Evolutionary conservation across 2,888 invertebrate species (phyloP).

Genomic region (Cylloceria caligata): DNA sequence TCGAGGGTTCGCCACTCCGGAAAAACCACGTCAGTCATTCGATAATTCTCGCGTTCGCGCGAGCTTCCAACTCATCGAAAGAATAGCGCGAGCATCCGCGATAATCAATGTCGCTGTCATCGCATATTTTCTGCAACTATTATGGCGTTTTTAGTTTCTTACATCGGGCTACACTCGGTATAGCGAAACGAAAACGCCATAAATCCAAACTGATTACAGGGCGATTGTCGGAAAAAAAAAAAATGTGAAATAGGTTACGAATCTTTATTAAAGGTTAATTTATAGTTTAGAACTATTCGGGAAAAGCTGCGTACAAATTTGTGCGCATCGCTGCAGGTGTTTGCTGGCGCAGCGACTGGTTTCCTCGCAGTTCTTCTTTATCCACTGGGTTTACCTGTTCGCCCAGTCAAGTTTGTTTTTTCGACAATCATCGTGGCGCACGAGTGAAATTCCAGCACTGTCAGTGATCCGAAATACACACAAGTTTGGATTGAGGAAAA

Average conservation of each 20-base stretch:
- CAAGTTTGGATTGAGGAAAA: conserved; percentile 63
- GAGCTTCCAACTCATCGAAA: conserved; percentile 63
- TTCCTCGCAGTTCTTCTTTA: not conserved
- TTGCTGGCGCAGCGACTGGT: not conserved
- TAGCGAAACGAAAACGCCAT: too few species aligned
- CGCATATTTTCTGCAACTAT: not conserved
- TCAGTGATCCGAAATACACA: conserved; percentile 54
- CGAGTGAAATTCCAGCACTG: conserved; percentile 62
- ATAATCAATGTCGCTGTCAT: conserved; percentile 33
- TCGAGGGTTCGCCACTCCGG: conserved; percentile 75
- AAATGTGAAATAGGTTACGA: not conserved
- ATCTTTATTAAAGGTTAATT: not conserved
- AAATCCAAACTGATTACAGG: too few species aligned
- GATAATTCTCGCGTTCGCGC: conserved; percentile 35
- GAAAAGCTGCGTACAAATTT: not conserved
- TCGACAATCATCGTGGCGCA: conserved; percentile 43
- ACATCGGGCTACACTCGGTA: too few species aligned
- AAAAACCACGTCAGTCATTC: conserved; percentile 79
- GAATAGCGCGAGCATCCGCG: conserved; percentile 13
- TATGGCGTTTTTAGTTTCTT: conserved; percentile 19
- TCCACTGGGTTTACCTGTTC: conserved; percentile 26
- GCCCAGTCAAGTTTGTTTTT: not conserved
- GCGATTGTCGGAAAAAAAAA: not conserved
- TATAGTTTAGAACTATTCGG: not conserved
- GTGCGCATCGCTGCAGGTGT: not conserved